phyloP scores from a whole-genome alignment of 2,888 invertebrate genomes.

The Yponomeuta malinellus region DNA sequence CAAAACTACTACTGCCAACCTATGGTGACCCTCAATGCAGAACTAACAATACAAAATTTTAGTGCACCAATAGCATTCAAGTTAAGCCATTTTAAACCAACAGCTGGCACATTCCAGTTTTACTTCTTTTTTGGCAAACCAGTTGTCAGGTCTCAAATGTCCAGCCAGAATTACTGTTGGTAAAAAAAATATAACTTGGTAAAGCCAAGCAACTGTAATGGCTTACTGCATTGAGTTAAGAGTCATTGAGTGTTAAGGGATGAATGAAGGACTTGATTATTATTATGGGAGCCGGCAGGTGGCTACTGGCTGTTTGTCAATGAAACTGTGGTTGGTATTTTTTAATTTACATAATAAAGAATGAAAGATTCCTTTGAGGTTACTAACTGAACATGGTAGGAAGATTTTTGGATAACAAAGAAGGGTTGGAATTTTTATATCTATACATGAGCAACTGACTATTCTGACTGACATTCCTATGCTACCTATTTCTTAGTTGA shows the following conservation, averaged over 20 bases:
- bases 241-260: neutral
- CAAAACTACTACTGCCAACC: neutral
- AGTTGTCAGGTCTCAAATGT: neutral
- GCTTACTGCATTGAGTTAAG: neutral
- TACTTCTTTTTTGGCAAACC: neutral
- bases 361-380: neutral
- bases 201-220: neutral
- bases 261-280: neutral
- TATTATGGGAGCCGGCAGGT: neutral
- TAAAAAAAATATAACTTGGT: neutral
- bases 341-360: neutral
- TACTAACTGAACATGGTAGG: neutral
- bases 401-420: neutral
- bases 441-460: neutral
- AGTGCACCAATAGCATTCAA: neutral
- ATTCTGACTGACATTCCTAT: neutral
- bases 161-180: neutral
- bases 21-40: neutral
- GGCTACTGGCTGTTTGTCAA: neutral
- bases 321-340: neutral
- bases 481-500: no score
- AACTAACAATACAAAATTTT: neutral
- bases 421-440: neutral
- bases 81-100: neutral
- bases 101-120: neutral